Base-by-base conservation (phyloP, 2,888 invertebrate genomes). In the Agapostemon virescens region DNA sequence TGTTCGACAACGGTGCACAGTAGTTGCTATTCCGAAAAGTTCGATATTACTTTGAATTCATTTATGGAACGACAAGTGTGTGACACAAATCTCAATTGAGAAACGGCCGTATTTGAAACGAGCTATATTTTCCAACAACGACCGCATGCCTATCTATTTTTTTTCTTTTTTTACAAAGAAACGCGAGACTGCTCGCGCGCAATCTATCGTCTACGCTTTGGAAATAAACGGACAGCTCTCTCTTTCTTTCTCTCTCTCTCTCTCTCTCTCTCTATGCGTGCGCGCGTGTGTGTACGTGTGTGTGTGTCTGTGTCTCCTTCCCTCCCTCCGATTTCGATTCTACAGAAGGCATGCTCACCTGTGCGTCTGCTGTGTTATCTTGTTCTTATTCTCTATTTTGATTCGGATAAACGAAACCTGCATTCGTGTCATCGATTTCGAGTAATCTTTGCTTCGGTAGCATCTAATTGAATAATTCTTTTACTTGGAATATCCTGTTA, bases 181-280 rank as follows among this genome's bases (percentile, higher is more conserved):
- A 40, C 58, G 26, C 30, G 30, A 45, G 20, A 52, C 58, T 66
- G 58, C 77, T 58, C 49, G 77, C 67, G 77, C 70, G 70, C 77
- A 70, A 77, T 70, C 77, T 70, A 69, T 77, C 68, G 77, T 77
- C 55, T 67, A 42, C 13, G 45, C 55, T 69, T 80, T 72, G 52
- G 78, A 78, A 77, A 77, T 79, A 77, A 79, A 77, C 72, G 72
- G 71, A 26, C 68, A 38, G 49, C n/a, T 38, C 38, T 38, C 38
- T 38, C 38, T 38, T 7, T 7, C 9, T 9, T 11, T 38, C 38
- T 38, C 9, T 38, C 38, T 38, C 38, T 38, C 9, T 38, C 38
- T n/a, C n/a, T n/a, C n/a, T n/a, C 9, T n/a, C 45, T 45, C n/a
- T 45, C n/a, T n/a, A n/a, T n/a, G n/a, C n/a, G n/a, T n/a, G n/a